Percentiles rank a stretch among this genome's conserved stretches.
Conservation (phyloP, 92 coral and sea anemone species). For the Metridium senile region DNA sequence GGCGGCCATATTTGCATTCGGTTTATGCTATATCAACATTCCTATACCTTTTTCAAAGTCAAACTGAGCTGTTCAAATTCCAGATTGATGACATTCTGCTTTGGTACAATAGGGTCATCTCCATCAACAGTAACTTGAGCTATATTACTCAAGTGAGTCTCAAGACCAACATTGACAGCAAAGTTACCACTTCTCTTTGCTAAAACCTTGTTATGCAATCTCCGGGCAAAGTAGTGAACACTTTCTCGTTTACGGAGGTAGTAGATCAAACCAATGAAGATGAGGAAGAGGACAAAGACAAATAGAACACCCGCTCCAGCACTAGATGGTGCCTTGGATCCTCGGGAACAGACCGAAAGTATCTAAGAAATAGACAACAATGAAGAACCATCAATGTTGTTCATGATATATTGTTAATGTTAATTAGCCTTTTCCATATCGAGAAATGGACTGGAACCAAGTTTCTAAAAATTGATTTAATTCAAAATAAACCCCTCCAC, state of each 20-base stretch:
- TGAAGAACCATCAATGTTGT: too few species aligned
- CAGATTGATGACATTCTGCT: conserved; percentile 50
- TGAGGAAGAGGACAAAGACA: conserved; percentile 43
- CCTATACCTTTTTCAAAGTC: conserved; percentile 61
- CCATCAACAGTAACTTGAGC: conserved; percentile 29
- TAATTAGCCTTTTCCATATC: too few species aligned
- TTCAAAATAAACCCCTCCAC: too few species aligned
- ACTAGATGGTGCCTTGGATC: conserved; percentile 64
- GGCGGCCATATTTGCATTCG: too few species aligned
- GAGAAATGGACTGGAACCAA: too few species aligned
- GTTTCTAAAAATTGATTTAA: too few species aligned
- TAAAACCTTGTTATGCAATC: conserved; percentile 24
- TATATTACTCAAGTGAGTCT: conserved; percentile 37
- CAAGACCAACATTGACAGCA: conserved; percentile 35
- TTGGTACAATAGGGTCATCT: conserved; percentile 33
- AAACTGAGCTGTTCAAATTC: conserved; percentile 77
- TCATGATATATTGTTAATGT: too few species aligned
- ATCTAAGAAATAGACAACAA: conserved; percentile 36
- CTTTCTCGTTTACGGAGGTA: conserved; percentile 58
- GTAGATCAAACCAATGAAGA: conserved; percentile 43
- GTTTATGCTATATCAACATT: too few species aligned
- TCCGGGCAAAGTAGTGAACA: conserved; percentile 16
- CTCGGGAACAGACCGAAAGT: conserved; percentile 57
- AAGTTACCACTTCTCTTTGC: conserved; percentile 29
- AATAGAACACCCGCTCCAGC: conserved; percentile 52